Percentiles rank a stretch among this genome's conserved stretches.
phyloP scores from a whole-genome alignment of 2,113 vertebrate genomes.

The Petrocephalus zakoni region DNA sequence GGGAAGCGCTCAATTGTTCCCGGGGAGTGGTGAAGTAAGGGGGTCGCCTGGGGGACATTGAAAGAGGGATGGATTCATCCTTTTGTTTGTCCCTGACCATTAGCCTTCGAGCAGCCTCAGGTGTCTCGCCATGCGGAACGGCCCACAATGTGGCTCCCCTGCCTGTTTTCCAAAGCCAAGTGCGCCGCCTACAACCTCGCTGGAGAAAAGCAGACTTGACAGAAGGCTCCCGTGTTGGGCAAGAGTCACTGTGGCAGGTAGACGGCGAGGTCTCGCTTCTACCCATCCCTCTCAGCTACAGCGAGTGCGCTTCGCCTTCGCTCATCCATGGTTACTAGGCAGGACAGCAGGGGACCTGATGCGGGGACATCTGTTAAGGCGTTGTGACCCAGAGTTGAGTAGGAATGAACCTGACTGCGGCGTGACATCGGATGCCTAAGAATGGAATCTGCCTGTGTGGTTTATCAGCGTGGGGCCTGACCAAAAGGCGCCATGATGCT shows the following conservation, averaged over 20 bases:
- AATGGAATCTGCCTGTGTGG: background rate
- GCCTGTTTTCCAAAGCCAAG: background rate
- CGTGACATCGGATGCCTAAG: background rate
- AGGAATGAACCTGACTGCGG: background rate
- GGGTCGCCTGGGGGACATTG: background rate
- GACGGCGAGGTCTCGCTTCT: background rate
- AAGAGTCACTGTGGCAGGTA: background rate
- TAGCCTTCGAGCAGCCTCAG: background rate
- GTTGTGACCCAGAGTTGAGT: background rate
- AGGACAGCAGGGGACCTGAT: background rate
- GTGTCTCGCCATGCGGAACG: background rate
- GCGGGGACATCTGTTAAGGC: background rate
- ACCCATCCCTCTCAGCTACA: background rate
- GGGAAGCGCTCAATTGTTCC: slow-evolving; percentile 29
- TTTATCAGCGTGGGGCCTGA: background rate
- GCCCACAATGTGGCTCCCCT: background rate
- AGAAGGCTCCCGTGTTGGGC: background rate
- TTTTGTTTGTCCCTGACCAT: background rate
- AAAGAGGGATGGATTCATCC: slow-evolving; percentile 11
- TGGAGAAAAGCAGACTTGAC: background rate
- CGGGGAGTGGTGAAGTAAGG: background rate
- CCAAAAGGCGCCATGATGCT: slow-evolving; percentile 31
- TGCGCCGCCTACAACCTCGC: background rate
- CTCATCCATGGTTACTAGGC: background rate
- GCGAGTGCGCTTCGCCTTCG: background rate